Evolutionary conservation across 2,113 vertebrate genomes (phyloP), one percentile per base, ranked within the genome.

Genomic region (Anas platyrhynchos): DNA sequence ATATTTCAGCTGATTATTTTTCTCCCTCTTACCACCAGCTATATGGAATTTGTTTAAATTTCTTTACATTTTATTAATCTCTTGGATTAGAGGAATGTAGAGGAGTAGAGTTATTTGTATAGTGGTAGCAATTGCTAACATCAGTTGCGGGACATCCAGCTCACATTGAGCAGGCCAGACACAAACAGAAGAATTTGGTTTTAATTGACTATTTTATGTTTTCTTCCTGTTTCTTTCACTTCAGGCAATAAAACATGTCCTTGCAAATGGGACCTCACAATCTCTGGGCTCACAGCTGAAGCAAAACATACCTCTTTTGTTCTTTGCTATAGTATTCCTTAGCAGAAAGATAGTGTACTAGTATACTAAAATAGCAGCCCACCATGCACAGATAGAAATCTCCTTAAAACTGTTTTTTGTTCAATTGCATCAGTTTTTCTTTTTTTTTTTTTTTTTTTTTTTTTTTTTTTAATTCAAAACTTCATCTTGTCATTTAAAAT

Each of bases 161-260:
- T 96, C 67, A 55, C 80, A 36, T 89, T 9, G 38, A 90, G 12
- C 58, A 75, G 21, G 14, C 23, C 66, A 86, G 80, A 38, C 9
- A 34, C n/a, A 89, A 94, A 83, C 36, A 88, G 46, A 93, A 82
- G 48, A 88, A 93, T 77, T 80, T 25, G 14, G 18, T 61, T 94
- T 84, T 90, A 94, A 88, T 59, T 58, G 48, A 7, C 46, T 84
- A 62, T 88, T 96, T 91, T 93, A 74, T 63, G 25, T 68, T 86
- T 94, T 89, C 46, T 85, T 94, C 75, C 73, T 90, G 23, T 88
- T 94, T 86, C 18, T 78, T 88, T 86, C 13, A 48, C 82, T 89
- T 78, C 61, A 83, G 80, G 78, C 43, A 93, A 88, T 88, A 67
- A 93, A 83, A 94, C 38, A 23, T 29, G 16, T 72, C 54, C 34